Percentiles rank a stretch among this genome's conserved stretches.
Conservation (phyloP, 2,113 vertebrate genomes). For the Brachionichthys hirsutus region DNA sequence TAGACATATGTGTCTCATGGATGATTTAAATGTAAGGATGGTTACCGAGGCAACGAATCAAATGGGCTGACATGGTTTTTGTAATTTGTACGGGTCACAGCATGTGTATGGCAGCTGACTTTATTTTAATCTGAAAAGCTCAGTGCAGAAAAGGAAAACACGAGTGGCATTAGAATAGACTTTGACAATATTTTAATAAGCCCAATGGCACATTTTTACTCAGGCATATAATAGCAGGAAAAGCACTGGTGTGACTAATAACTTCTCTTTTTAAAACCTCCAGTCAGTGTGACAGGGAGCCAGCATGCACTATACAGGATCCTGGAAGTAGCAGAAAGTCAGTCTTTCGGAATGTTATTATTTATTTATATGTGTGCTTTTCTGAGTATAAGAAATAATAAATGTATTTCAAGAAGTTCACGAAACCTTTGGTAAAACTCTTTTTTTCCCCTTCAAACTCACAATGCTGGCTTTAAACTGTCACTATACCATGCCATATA, state of each 20-base stretch:
- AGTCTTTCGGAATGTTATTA: too few species aligned
- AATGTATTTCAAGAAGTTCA: too few species aligned
- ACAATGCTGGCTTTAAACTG: too few species aligned
- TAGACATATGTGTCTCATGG: too few species aligned
- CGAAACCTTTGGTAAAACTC: too few species aligned
- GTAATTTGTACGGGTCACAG: background rate
- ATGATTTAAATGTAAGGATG: background rate
- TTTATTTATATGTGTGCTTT: too few species aligned
- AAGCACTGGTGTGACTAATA: background rate
- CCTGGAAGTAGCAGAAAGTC: background rate
- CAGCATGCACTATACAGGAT: background rate
- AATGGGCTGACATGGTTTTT: background rate
- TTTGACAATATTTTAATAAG: background rate
- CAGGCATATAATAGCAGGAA: background rate
- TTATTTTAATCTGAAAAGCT: background rate
- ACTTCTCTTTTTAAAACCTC: background rate
- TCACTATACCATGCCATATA: too few species aligned
- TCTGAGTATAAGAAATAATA: too few species aligned
- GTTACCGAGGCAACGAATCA: background rate
- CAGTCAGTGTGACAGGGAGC: constrained; percentile 1
- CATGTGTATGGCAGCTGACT: background rate
- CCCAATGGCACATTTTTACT: background rate
- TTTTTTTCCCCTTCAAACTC: too few species aligned
- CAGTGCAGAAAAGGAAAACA: background rate
- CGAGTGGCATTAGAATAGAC: background rate